Base-by-base conservation (phyloP, 23 tunicate genomes). In the Phallusia fumigata region DNA sequence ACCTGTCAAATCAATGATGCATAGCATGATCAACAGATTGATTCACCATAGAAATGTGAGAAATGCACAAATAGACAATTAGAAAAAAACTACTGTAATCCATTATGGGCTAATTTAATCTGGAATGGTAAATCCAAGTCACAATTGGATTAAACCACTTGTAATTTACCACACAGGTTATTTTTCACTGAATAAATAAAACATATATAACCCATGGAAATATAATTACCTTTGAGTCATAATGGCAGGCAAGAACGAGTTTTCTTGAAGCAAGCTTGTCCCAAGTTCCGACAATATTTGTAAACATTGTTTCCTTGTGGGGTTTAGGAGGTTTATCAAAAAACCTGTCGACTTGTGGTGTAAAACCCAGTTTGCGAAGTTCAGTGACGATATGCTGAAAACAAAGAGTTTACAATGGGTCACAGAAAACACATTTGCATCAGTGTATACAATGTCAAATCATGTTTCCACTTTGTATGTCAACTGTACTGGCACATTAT, bases 161-260 rank as follows among this genome's bases (percentile, higher is more conserved):
- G n/a, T n/a, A n/a, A n/a, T n/a, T n/a, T n/a, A n/a, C n/a, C n/a
- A n/a, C n/a, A n/a, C n/a, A n/a, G n/a, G n/a, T n/a, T n/a, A n/a
- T n/a, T n/a, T n/a, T n/a, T n/a, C n/a, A n/a, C n/a, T n/a, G n/a
- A n/a, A n/a, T n/a, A n/a, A n/a, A n/a, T n/a, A n/a, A n/a, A n/a
- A n/a, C n/a, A n/a, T n/a, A n/a, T n/a, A n/a, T n/a, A n/a, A n/a
- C n/a, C n/a, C n/a, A n/a, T n/a, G n/a, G n/a, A 58, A 58, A 58
- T 21, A 22, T 58, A 36, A 30, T 26, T 81, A 91, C 91, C 82
- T 95, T 95, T 6, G 99, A 95, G 76, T 95, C 99, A 81, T 95
- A 87, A 65, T 95, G 99, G 80, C 99, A 95, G 49, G 99, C 99
- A 10, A 95, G 76, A 81, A 95, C 85, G 24, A 95, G 87, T 84